These are phyloP conservation scores for Herpetotheres cachinnans DNA, from an alignment of 2,113 vertebrate species.

Conservation along the genomic window DNA sequence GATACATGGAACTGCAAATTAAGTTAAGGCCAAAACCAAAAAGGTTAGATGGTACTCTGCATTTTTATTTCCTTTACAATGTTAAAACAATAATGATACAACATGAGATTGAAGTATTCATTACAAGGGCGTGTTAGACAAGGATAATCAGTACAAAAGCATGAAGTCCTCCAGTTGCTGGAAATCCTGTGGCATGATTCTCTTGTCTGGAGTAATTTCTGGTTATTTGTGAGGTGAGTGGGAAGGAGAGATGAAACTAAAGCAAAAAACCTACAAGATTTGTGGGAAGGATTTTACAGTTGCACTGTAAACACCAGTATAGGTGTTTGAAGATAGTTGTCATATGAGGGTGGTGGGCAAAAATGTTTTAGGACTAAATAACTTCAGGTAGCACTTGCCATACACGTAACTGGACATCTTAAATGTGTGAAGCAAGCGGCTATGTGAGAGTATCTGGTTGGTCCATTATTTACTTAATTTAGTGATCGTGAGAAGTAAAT, in stretches of 20 bases:
- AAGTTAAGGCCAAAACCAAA: not conserved
- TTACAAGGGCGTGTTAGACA: not conserved
- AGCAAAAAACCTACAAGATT: not conserved
- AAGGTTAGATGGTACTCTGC: not conserved
- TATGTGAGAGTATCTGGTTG: not conserved
- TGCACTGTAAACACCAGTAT: not conserved
- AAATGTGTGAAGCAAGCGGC: not conserved
- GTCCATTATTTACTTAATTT: not conserved
- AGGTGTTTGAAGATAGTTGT: not conserved
- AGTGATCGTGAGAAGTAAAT: not conserved
- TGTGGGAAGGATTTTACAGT: not conserved
- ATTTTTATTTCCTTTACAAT: not conserved
- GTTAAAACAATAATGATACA: not conserved
- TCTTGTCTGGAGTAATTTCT: not conserved
- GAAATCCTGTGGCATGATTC: not conserved
- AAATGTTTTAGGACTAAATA: not conserved
- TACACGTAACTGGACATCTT: not conserved
- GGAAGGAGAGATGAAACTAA: not conserved
- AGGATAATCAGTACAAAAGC: not conserved
- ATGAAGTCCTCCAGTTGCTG: not conserved
- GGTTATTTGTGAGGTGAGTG: not conserved
- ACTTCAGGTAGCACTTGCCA: not conserved
- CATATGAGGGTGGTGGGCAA: not conserved
- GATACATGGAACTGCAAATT: not conserved
- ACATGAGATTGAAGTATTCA: not conserved